Evolutionary conservation across 2,888 invertebrate species (phyloP).

Genomic region (Drosophila hamatofila): DNA sequence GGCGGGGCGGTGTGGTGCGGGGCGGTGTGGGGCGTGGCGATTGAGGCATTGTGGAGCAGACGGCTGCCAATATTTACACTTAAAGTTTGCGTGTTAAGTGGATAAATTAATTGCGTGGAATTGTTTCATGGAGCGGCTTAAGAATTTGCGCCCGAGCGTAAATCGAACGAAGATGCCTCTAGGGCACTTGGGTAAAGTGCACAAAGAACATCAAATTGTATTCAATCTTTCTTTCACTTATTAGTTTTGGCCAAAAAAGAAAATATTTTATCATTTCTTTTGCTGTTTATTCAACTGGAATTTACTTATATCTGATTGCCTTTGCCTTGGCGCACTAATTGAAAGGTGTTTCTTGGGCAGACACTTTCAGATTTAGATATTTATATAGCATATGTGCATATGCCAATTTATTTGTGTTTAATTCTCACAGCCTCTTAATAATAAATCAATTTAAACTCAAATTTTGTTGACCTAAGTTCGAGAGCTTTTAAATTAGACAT

Average conservation of each 20-base stretch:
- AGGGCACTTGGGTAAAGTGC: not conserved
- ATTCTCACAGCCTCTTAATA: too few species aligned
- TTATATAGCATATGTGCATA: too few species aligned
- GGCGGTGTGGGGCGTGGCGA: too few species aligned
- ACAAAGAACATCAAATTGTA: not conserved
- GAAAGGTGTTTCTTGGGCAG: too few species aligned
- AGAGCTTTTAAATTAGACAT: too few species aligned
- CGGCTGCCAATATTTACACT: slow-evolving; percentile 72
- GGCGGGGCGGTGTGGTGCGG: not conserved
- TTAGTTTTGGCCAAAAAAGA: not conserved
- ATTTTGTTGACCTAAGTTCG: too few species aligned
- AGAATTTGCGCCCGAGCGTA: slow-evolving; percentile 34
- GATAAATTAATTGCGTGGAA: slow-evolving; percentile 77
- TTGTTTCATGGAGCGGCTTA: slow-evolving; percentile 65
- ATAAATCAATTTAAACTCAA: too few species aligned
- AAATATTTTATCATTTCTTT: slow-evolving; percentile 1
- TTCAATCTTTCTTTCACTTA: not conserved
- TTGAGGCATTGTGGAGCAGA: slow-evolving; percentile 11
- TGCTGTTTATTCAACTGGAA: not conserved
- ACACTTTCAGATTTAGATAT: too few species aligned
- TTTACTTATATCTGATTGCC: not conserved
- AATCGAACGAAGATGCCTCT: not conserved
- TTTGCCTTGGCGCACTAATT: not conserved
- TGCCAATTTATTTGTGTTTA: too few species aligned
- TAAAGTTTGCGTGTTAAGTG: slow-evolving; percentile 80